Conservation (phyloP, 1,140 invertebrate genomes). For the Eriosoma lanigerum region DNA sequence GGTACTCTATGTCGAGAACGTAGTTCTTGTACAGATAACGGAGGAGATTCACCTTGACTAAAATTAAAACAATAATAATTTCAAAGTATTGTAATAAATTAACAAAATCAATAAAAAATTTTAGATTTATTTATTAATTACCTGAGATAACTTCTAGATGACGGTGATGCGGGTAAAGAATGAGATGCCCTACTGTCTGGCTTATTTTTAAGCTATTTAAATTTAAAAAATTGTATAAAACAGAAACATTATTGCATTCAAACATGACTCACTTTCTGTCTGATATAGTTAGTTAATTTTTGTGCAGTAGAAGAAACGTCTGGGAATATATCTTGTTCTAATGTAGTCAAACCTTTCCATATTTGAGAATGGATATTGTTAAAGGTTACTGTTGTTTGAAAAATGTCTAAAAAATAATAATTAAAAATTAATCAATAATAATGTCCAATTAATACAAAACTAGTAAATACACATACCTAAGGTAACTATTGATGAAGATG, state of each 20-base stretch:
- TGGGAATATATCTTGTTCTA: constrained; percentile 83
- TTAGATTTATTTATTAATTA: neutral
- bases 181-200: constrained; percentile 29
- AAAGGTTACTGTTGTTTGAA: neutral
- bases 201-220: constrained; percentile 32
- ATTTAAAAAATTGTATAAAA: neutral
- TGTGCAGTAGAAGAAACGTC: constrained; percentile 74
- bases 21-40: constrained; percentile 10
- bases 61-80: neutral
- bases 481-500: constrained; percentile 52
- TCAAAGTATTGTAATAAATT: neutral
- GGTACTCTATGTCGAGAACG: constrained; percentile 13
- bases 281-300: constrained; percentile 75
- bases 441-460: neutral
- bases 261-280: constrained; percentile 67
- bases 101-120: neutral
- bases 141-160: constrained; percentile 46
- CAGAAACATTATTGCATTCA: neutral
- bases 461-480: constrained; percentile 61
- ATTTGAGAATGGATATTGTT: constrained; percentile 81
- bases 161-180: constrained; percentile 42
- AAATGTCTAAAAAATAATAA: constrained; percentile 20
- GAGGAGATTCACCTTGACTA: constrained; percentile 47
- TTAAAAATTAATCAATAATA: neutral
- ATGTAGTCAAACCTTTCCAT: constrained; percentile 75